phyloP scores from a whole-genome alignment of 2,888 invertebrate genomes.

The Neuroscelio doddi region DNA sequence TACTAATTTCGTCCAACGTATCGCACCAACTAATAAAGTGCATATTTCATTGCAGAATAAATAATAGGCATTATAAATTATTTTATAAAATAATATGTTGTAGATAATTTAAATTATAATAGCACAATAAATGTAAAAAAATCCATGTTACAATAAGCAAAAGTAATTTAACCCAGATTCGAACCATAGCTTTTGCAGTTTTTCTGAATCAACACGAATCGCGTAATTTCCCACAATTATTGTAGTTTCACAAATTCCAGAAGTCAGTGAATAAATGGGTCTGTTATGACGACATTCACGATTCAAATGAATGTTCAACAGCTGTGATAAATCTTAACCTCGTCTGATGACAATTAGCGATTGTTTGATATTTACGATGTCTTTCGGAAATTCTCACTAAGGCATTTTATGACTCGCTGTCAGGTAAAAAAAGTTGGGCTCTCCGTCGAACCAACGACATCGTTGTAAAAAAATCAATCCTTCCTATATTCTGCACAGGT shows the following conservation, averaged over 20 bases:
- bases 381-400: conserved; percentile 42
- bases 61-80: no score
- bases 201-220: not conserved
- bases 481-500: conserved; percentile 26
- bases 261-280: conserved; percentile 22
- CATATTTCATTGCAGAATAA: no score
- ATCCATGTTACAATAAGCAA: no score
- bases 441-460: conserved; percentile 19
- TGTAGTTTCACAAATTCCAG: conserved; percentile 22
- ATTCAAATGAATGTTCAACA: conserved; percentile 31
- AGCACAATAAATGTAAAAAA: no score
- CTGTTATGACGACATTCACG: conserved; percentile 19
- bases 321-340: conserved; percentile 31
- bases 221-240: conserved; percentile 17
- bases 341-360: conserved; percentile 42
- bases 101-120: no score
- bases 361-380: conserved; percentile 43
- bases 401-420: conserved; percentile 36
- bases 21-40: no score
- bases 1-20: no score
- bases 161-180: no score
- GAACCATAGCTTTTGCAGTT: no score
- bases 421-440: conserved; percentile 33
- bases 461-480: conserved; percentile 41
- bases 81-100: no score